phyloP scores from a whole-genome alignment of 2,797 vertebrate genomes.

The Sebastes reedi region DNA sequence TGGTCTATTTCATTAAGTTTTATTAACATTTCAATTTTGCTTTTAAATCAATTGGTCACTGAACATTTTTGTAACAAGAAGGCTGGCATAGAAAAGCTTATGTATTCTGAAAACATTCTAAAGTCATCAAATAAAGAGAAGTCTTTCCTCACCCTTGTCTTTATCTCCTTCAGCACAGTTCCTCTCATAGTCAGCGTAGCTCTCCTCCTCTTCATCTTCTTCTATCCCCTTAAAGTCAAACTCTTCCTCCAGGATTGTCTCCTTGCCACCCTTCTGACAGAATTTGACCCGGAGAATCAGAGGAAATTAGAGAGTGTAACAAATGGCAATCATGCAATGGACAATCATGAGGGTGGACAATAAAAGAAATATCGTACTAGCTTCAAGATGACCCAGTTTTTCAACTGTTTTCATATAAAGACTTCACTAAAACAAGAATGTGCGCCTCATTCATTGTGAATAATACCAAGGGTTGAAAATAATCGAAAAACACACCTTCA shows the following conservation, averaged over 20 bases:
- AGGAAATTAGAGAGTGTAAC: background rate
- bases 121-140: background rate
- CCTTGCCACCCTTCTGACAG: slow-evolving; percentile 88
- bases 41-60: background rate
- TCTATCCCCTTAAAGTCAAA: slow-evolving; percentile 91
- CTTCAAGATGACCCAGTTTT: background rate
- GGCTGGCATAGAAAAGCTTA: background rate
- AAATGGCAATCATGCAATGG: background rate
- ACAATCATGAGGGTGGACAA: background rate
- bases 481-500: slow-evolving; percentile 72
- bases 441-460: background rate
- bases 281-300: background rate
- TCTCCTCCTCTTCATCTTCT: slow-evolving; percentile 84
- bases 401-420: background rate
- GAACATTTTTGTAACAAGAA: background rate
- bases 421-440: background rate
- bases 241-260: slow-evolving; percentile 89
- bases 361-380: background rate
- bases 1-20: background rate
- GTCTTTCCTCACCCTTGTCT: slow-evolving; percentile 66
- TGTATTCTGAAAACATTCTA: background rate
- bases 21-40: background rate
- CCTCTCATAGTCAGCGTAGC: slow-evolving; percentile 54
- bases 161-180: slow-evolving; percentile 70
- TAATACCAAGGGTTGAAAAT: background rate